Conservation (phyloP, 2,888 invertebrate genomes). For the Ypsolopha sequella region DNA sequence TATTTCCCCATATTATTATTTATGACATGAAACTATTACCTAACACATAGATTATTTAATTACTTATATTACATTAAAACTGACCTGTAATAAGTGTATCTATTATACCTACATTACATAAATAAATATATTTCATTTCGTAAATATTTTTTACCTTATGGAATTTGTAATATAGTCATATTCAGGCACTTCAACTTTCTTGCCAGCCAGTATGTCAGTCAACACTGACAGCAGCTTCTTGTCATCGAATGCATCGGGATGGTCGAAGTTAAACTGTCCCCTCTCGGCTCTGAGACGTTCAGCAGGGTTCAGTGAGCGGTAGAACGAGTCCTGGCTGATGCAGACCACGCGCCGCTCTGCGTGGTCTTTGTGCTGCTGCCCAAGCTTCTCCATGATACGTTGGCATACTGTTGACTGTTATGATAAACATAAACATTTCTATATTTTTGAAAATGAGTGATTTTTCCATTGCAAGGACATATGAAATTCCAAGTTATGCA, state of each 20-base stretch:
- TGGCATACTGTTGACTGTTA: slow-evolving; percentile 96
- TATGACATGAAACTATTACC: too few species aligned
- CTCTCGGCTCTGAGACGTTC: slow-evolving; percentile 87
- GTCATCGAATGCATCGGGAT: slow-evolving; percentile 97
- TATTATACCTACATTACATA: too few species aligned
- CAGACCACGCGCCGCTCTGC: slow-evolving; percentile 91
- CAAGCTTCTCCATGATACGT: slow-evolving; percentile 96
- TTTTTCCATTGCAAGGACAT: too few species aligned
- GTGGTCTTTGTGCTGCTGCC: slow-evolving; percentile 91
- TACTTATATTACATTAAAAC: too few species aligned
- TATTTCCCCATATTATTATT: too few species aligned
- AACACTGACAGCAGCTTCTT: slow-evolving; percentile 85
- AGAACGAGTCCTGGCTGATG: slow-evolving; percentile 98
- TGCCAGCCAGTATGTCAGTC: slow-evolving; percentile 85
- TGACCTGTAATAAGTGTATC: too few species aligned
- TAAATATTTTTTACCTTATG: neutral
- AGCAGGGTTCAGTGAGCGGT: slow-evolving; percentile 83
- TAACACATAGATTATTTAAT: too few species aligned
- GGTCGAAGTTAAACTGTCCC: slow-evolving; percentile 98
- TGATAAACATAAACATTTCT: neutral
- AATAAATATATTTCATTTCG: too few species aligned
- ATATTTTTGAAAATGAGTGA: too few species aligned
- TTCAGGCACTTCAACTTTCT: slow-evolving; percentile 89
- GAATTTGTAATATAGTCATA: slow-evolving; percentile 94
- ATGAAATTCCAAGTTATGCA: too few species aligned